Evolutionary conservation across 2,888 invertebrate genomes (phyloP).

Genomic region (Papilio demoleus): DNA sequence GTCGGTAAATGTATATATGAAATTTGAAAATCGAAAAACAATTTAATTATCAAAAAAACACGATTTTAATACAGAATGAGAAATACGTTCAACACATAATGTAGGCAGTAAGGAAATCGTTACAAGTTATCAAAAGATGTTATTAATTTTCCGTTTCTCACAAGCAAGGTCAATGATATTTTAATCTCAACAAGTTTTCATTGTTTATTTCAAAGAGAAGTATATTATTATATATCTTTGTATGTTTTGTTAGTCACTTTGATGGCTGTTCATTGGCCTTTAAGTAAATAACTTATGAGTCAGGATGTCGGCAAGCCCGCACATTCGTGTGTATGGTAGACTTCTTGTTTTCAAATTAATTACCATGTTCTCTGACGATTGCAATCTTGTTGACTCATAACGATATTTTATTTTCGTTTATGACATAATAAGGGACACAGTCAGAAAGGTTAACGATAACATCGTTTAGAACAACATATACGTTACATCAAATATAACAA

Average conservation of each 20-base stretch:
- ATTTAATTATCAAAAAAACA: background rate
- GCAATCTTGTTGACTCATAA: conserved; percentile 47
- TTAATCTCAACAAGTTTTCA: conserved; percentile 15
- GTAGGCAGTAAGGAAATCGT: conserved; percentile 6
- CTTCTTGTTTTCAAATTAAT: conserved; percentile 51
- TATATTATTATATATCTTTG: conserved; percentile 8
- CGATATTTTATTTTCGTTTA: conserved; percentile 22
- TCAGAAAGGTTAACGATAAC: too few species aligned
- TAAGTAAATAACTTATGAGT: conserved; percentile 40
- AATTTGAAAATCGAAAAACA: too few species aligned
- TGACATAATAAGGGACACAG: conserved; percentile 14
- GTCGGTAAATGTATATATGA: too few species aligned
- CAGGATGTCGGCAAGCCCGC: conserved; percentile 36
- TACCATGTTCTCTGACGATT: conserved; percentile 48
- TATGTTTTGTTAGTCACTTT: conserved; percentile 33
- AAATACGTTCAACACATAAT: background rate
- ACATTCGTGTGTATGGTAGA: conserved; percentile 26
- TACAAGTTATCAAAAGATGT: background rate
- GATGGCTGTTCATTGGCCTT: conserved; percentile 40
- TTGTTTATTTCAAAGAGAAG: conserved; percentile 20
- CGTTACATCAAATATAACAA: too few species aligned
- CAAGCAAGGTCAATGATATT: conserved; percentile 23
- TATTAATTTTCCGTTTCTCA: conserved; percentile 16
- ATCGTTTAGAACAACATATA: too few species aligned
- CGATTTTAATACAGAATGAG: background rate